phyloP scores from a whole-genome alignment of 2,797 vertebrate genomes.

The Capromys pilorides region DNA sequence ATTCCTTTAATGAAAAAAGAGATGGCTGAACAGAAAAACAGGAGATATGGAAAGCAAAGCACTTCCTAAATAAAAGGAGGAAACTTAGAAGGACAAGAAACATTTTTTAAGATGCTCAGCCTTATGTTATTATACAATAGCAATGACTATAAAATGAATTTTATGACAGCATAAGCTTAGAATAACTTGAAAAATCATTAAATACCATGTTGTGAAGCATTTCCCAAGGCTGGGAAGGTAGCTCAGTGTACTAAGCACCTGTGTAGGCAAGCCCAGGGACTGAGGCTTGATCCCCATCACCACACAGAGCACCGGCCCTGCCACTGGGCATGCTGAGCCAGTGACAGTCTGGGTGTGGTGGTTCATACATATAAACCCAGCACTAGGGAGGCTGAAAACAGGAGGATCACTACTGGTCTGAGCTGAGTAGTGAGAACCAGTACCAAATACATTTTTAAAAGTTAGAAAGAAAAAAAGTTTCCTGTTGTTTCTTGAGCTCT shows the following conservation, averaged over 20 bases:
- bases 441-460: too few species aligned
- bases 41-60: neutral
- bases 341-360: too few species aligned
- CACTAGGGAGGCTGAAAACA: too few species aligned
- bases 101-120: neutral
- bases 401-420: too few species aligned
- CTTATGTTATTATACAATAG: neutral
- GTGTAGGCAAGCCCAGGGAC: too few species aligned
- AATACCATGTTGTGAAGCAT: neutral
- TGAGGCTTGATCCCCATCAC: too few species aligned
- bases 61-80: neutral
- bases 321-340: too few species aligned
- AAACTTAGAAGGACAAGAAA: constrained; percentile 11
- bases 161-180: neutral
- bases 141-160: constrained; percentile 27
- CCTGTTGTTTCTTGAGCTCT: neutral
- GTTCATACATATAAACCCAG: too few species aligned
- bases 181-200: neutral
- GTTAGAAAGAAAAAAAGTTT: neutral
- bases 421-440: too few species aligned
- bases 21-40: neutral
- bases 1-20: neutral
- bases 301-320: too few species aligned
- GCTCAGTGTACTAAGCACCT: too few species aligned
- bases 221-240: too few species aligned